Evolutionary conservation across 64 coral and sea anemone species (phyloP).

Genomic region (Acropora tenuis): DNA sequence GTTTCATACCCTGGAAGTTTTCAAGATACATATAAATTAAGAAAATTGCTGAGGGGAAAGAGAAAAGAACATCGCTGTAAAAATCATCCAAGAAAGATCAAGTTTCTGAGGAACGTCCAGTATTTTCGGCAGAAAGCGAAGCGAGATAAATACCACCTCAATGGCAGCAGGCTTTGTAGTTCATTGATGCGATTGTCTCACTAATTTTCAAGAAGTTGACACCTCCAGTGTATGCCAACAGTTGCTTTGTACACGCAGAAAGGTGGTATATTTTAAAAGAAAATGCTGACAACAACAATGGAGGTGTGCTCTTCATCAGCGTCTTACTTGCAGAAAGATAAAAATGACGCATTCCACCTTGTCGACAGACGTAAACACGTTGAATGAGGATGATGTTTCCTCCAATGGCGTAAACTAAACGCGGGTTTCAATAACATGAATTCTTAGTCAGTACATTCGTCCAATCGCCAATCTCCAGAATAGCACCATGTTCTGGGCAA

Average conservation of each 20-base stretch:
- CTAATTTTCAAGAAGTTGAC: constrained; percentile 36
- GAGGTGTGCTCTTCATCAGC: neutral
- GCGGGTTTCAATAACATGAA: neutral
- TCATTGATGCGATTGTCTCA: constrained; percentile 47
- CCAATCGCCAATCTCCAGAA: neutral
- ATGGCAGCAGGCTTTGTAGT: constrained; percentile 33
- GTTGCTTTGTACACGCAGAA: neutral
- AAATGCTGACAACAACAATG: constrained; percentile 3
- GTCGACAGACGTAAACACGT: neutral
- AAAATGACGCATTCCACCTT: constrained; percentile 6
- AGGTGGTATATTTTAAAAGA: neutral
- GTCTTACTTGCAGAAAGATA: neutral
- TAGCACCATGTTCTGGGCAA: constrained; percentile 6
- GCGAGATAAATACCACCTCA: neutral
- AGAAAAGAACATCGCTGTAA: constrained; percentile 48
- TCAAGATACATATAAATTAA: constrained; percentile 61
- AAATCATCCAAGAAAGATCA: constrained; percentile 30
- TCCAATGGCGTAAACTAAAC: neutral
- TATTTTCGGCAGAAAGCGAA: neutral
- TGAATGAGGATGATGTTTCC: neutral
- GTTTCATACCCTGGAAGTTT: constrained; percentile 37
- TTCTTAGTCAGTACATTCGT: neutral
- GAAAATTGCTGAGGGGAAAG: constrained; percentile 59
- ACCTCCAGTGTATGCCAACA: constrained; percentile 23
- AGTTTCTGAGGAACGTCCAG: neutral